Percentiles rank a stretch among this genome's conserved stretches.
These are phyloP conservation scores for Cataglyphis hispanica DNA, from an alignment of 1,140 invertebrate genomes.

Conservation along the genomic window DNA sequence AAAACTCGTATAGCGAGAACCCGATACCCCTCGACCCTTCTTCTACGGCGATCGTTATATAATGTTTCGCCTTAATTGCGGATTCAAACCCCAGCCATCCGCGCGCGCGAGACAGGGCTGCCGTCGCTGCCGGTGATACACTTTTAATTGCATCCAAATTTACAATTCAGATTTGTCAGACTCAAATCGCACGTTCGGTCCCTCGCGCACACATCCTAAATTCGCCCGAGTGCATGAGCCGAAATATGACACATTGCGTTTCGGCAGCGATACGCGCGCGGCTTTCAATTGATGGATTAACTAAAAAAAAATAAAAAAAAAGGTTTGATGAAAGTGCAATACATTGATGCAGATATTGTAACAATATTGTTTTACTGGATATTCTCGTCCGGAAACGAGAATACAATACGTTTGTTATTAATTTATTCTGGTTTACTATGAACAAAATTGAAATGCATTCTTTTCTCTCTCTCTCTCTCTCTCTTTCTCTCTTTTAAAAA, in stretches of 20 bases:
- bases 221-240: conserved; percentile 60
- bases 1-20: conserved; percentile 20
- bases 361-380: conserved; percentile 46
- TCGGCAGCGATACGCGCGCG: conserved; percentile 27
- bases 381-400: background rate
- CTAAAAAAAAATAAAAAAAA: background rate
- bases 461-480: too few species aligned
- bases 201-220: conserved; percentile 67
- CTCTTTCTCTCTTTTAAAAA: background rate
- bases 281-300: conserved; percentile 39
- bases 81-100: conserved; percentile 72
- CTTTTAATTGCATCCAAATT: conserved; percentile 82
- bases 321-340: conserved; percentile 16
- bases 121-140: conserved; percentile 75
- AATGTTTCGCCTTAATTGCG: conserved; percentile 82
- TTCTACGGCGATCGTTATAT: conserved; percentile 75
- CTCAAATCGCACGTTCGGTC: conserved; percentile 61
- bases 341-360: conserved; percentile 38
- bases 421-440: conserved; percentile 1
- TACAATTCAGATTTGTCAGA: conserved; percentile 80
- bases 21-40: conserved; percentile 46
- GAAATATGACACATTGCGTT: conserved; percentile 62
- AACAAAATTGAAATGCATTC: conserved; percentile 9
- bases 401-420: conserved; percentile 36
- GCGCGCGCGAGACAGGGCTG: conserved; percentile 33